Conservation (phyloP, 2,113 vertebrate genomes). For the Cairina moschata region DNA sequence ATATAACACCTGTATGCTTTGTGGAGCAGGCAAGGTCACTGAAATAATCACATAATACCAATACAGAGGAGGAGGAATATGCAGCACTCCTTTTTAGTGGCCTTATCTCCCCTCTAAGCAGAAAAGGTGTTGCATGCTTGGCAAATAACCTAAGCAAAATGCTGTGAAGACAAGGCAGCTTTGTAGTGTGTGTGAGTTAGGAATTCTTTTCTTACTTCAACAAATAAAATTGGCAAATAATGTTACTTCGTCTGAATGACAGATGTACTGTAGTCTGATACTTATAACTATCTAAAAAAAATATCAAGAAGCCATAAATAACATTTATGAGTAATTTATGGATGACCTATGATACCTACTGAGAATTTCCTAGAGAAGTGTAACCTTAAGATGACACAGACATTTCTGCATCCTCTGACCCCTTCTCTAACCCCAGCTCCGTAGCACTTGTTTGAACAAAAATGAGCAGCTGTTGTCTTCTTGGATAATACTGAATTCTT, state of each 20-base stretch:
- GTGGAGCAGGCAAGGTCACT: neutral
- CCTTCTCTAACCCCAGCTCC: neutral
- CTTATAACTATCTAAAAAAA: neutral
- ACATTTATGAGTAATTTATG: neutral
- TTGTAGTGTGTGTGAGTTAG: neutral
- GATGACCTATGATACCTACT: neutral
- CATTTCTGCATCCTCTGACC: neutral
- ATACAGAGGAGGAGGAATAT: neutral
- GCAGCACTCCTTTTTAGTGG: neutral
- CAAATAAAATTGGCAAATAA: neutral
- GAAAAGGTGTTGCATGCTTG: rapidly evolving
- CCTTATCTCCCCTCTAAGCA: neutral
- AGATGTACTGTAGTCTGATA: neutral
- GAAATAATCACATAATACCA: neutral
- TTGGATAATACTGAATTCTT: neutral
- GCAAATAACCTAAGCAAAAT: neutral
- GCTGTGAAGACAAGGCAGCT: neutral
- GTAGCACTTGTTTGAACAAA: neutral
- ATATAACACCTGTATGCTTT: neutral
- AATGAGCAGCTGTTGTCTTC: neutral
- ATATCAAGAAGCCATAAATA: neutral
- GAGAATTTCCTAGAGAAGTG: neutral
- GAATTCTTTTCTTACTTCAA: neutral
- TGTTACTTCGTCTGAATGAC: neutral
- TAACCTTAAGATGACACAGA: neutral